Evolutionary conservation across 1,140 invertebrate genomes (phyloP), one percentile per base, ranked within the genome.

Genomic region (Drosophila watanabei): DNA sequence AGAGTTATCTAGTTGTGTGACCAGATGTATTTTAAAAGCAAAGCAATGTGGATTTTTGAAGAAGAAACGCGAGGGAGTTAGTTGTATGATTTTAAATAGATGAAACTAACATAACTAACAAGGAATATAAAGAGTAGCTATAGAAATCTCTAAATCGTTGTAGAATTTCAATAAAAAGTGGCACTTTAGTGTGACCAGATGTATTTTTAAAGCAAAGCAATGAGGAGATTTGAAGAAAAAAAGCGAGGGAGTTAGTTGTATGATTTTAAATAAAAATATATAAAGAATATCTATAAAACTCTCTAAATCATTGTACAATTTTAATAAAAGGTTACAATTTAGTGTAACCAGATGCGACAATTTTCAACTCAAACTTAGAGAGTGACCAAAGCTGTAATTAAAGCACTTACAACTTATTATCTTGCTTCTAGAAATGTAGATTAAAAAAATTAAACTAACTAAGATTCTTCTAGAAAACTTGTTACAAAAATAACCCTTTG

Each of bases 1-100:
- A 73, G 70, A 75, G 32, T 61, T n/a, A 32, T 48, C 54, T 39
- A 14, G n/a, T 28, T 61, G 68, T 73, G 68, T 72, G 70, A 52
- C 68, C 68, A 73, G 68, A n/a, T 30, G 46, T 46, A 18, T 56
- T 68, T 37, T 13, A n/a, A 57, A 69, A 56, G 65, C 64, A 71
- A 46, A 61, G n/a, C 54, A 60, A 20, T 11, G 24, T 5, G 30
- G 8, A n/a, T n/a, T 20, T 13, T 24, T 11, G 16, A 48, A 33
- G 11, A 28, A 16, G 1, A 16, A 11, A 7, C 8, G 24, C 11
- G 13, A 16, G 6, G 6, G 13, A n/a, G 24, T 24, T 24, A 24
- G 3, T 24, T 24, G 24, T 24, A 24, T 24, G 24, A 24, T 24
- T 3, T 24, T 3, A 24, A n/a, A 4, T 43, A 3, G 24, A 24